A percentile compares a stretch with the other conserved stretches of the same genome.
Evolutionary conservation across 2,888 invertebrate genomes (phyloP).

Genomic region (Volucella inanis): DNA sequence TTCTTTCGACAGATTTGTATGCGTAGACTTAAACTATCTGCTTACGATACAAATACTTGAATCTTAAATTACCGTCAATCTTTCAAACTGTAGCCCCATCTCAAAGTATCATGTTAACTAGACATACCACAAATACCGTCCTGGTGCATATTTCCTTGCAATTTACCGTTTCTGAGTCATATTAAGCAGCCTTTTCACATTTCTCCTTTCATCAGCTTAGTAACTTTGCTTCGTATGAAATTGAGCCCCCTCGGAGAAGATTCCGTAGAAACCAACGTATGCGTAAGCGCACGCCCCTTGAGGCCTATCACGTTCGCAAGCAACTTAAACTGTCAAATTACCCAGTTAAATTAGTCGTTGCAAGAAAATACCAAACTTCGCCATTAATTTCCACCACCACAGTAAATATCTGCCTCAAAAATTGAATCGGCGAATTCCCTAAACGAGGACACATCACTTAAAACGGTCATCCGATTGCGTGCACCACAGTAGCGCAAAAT

Average conservation of each 20-base stretch:
- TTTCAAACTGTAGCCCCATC: too few relatives aligned
- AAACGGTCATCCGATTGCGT: conserved; percentile 55
- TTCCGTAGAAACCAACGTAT: conserved; percentile 48
- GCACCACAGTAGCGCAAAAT: conserved; percentile 47
- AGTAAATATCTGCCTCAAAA: conserved; percentile 44
- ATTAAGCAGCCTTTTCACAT: too few relatives aligned
- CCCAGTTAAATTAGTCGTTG: conserved; percentile 70
- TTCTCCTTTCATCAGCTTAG: too few relatives aligned
- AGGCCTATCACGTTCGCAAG: conserved; percentile 56
- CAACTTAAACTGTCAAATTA: conserved; percentile 72
- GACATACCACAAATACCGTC: too few relatives aligned
- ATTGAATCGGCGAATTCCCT: conserved; percentile 42
- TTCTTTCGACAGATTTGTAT: too few relatives aligned
- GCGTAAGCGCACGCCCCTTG: conserved; percentile 31
- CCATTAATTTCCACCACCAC: conserved; percentile 39
- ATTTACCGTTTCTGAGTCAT: too few relatives aligned
- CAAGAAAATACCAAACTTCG: conserved; percentile 18
- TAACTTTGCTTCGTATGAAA: conserved; percentile 34
- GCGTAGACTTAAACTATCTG: too few relatives aligned
- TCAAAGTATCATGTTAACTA: too few relatives aligned
- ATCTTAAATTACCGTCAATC: too few relatives aligned
- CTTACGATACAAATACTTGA: too few relatives aligned
- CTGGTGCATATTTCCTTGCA: too few relatives aligned
- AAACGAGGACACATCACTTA: conserved; percentile 44
- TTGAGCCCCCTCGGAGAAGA: conserved; percentile 39